Evolutionary conservation across 2,888 invertebrate genomes (phyloP).

Genomic region (Thymelicus acteon): DNA sequence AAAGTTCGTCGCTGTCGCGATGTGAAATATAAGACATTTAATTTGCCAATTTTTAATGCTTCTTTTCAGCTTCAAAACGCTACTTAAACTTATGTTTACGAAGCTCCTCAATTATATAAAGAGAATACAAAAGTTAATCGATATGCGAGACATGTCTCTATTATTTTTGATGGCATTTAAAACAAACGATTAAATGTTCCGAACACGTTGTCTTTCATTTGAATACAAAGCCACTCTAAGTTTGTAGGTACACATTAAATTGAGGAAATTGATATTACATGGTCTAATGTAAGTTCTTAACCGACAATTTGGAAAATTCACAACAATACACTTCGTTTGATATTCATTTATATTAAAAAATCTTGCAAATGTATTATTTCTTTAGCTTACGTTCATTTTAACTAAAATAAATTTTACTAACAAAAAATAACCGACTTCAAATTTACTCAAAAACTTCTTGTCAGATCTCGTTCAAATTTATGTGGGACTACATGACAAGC

Average conservation of each 20-base stretch:
- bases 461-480: too few relatives aligned
- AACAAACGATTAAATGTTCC: slow-evolving; percentile 27
- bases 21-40: background rate
- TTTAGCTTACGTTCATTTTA: too few relatives aligned
- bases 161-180: slow-evolving; percentile 35
- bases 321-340: background rate
- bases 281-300: slow-evolving; percentile 3
- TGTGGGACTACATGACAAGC: too few relatives aligned
- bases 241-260: slow-evolving; percentile 17
- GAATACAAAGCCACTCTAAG: slow-evolving; percentile 32
- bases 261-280: slow-evolving; percentile 20
- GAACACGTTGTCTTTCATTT: slow-evolving; percentile 34
- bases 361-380: too few relatives aligned
- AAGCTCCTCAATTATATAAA: background rate
- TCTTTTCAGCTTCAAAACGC: too few relatives aligned
- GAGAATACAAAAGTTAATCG: slow-evolving; percentile 26
- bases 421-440: too few relatives aligned
- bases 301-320: slow-evolving; percentile 2
- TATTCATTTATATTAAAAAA: background rate
- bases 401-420: too few relatives aligned
- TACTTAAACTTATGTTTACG: background rate
- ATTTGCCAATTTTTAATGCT: too few relatives aligned
- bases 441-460: too few relatives aligned
- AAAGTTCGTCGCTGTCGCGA: background rate
- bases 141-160: slow-evolving; percentile 29